Evolutionary conservation across 2,888 invertebrate genomes (phyloP), one percentile per base, ranked within the genome.

Genomic region (Myathropa florea): DNA sequence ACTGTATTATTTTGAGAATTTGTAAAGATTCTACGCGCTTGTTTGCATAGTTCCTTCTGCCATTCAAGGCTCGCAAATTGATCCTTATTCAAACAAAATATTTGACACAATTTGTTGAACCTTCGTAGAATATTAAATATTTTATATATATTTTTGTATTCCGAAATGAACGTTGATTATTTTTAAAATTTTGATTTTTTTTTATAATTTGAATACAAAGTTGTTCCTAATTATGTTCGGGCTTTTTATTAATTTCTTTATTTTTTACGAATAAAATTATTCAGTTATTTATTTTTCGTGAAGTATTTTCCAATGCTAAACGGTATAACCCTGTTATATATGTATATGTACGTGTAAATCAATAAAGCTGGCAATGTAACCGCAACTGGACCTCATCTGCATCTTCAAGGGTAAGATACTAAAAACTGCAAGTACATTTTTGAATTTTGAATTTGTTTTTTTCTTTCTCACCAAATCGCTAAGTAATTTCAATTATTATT

Each of bases 321-420:
- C 67, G 76, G 28, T 23, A 46, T 76, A 39, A n/a, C 26, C 77
- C 77, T 77, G 77, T 63, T 70, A 63, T 57, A 57, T 26, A 57
- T 26, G 4, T 57, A 63, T 70, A 68, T 24, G 60, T 63, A 70
- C 61, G 18, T 77, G 12, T 53, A 3, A 33, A 33, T 33, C 57
- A 64, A 67, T 55, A n/a, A 28, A 21, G 39, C 26, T 24, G 28
- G 24, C 30, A 36, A 57, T n/a, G 64, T n/a, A 26, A 21, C 36
- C 7, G 21, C 6, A 55, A 23, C 3, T 46, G 65, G 39, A 46
- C 14, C 14, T 14, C 12, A 65, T 55, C 39, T 23, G 65, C 65
- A 75, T 59, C 59, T 28, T 67, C 30, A 7, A 67, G 21, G 76
- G 76, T 76, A 76, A 76, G 53, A 53, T 60, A 2, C 33, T 57